Base-by-base conservation (phyloP, 2,113 vertebrate genomes). In the Amblyornis subalaris region DNA sequence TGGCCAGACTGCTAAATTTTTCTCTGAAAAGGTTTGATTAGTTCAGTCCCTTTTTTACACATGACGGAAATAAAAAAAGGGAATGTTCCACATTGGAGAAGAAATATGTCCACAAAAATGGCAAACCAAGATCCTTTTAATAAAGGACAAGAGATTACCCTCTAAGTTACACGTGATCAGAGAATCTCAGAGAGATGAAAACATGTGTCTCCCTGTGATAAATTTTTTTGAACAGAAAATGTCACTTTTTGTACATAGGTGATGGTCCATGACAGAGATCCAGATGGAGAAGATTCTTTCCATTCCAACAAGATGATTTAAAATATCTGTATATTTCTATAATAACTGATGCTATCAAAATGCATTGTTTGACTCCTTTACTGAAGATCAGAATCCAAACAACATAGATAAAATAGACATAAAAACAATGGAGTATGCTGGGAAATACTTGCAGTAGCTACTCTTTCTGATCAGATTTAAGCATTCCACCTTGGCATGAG, bases 131-230 rank as follows among this genome's bases (percentile, higher is more conserved):
- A 65, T 50, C 12, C 7, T 80, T 62, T 72, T 48, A 84, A 1
- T 33, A 58, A 35, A 29, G 33, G 33, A 35, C 12, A 50, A 58
- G 22, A 6, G 5, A 54, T 64, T 4, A 0, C 17, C 14, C 36
- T 79, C 57, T 21, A 42, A 51, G 9, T 65, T 55, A 35, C 16
- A 19, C 2, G 4, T 23, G 51, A 67, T 62, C 31, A 89, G 72
- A 65, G 23, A 66, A 55, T 42, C 36, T 44, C n/a, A 57, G 40
- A 55, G 21, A 44, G 16, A 2, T 78, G 38, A 51, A 66, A 47
- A 36, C 36, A 17, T 0, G 0, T 7, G 5, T 35, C 38, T 69
- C 66, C 7, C 29, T 36, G 23, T 35, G 17, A 21, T 47, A 51
- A 61, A 47, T 55, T 38, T 42, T 19, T 71, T 82, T 62, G 31